Base-by-base conservation (phyloP, 2,797 vertebrate species). In the Macroramphosus scolopax region DNA sequence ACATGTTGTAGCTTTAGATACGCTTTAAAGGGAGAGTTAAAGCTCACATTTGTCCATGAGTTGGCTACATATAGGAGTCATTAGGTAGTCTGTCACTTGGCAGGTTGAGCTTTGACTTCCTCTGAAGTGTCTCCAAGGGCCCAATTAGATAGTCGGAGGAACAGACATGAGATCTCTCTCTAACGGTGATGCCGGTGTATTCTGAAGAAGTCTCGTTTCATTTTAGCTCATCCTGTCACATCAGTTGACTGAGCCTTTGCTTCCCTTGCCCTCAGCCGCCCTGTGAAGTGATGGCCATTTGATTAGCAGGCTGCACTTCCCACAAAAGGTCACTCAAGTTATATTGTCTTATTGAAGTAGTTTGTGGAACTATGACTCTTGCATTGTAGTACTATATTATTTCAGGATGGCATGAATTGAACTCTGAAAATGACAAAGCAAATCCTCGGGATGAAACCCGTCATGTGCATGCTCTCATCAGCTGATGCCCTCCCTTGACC, bases 41-140 rank as follows among this genome's bases (percentile, higher is more conserved):
- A n/a, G 28, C 25, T 51, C 17, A 11, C 22, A 26, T 49, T 31
- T 49, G 41, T 55, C 5, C 31, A 38, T 15, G n/a, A n/a, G n/a
- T n/a, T n/a, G n/a, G n/a, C n/a, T n/a, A n/a, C n/a, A n/a, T n/a
- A n/a, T n/a, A n/a, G n/a, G n/a, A n/a, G n/a, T n/a, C n/a, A n/a
- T n/a, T n/a, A n/a, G n/a, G 46, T 30, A 43, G 39, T 62, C 52
- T 69, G 63, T 63, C 61, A 65, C 38, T 53, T 39, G 24, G 36
- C 44, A 51, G 43, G 66, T 54, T 44, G 53, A 77, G 63, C 51
- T 68, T 55, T 68, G 63, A 65, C 57, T 63, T 71, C 26, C 22
- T 78, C 65, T 80, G 50, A 77, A 70, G 62, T 74, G 54, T 80
- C 71, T 80, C 80, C 26, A 37, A 63, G 72, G 72, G 52, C 64